Conservation (phyloP, 2,888 invertebrate species). For the Ceraclea dissimilis region DNA sequence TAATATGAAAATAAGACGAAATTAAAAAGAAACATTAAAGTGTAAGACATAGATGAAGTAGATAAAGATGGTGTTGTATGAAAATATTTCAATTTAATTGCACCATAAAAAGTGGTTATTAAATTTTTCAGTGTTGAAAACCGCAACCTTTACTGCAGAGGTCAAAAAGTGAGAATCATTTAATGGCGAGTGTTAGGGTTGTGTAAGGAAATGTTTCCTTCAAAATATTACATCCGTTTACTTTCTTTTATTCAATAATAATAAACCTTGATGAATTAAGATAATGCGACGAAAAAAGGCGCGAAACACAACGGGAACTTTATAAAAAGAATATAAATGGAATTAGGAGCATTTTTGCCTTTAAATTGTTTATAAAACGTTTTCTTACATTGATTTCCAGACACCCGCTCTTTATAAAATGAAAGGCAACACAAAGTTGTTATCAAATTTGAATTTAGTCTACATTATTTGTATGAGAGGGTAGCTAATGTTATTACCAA, state of each 20-base stretch:
- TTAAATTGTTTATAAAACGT: background rate
- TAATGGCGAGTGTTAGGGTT: background rate
- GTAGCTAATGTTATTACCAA: no score
- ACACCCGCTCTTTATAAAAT: background rate
- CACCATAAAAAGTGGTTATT: background rate
- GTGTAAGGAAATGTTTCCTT: background rate
- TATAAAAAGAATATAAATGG: background rate
- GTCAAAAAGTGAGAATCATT: background rate
- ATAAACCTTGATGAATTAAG: background rate
- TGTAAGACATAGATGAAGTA: no score
- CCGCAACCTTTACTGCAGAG: background rate
- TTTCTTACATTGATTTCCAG: background rate
- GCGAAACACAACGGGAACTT: background rate
- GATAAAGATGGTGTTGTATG: no score
- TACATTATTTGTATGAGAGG: no score
- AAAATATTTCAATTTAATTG: background rate
- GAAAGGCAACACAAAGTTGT: no score
- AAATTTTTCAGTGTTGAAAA: background rate
- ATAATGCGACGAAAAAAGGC: background rate
- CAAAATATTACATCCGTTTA: background rate
- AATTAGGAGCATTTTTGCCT: background rate
- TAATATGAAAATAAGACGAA: no score
- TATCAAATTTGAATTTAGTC: no score
- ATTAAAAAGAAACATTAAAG: no score
- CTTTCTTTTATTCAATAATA: background rate